A percentile compares a stretch with the other conserved stretches of the same genome.
phyloP scores from a whole-genome alignment of 92 coral and sea anemone species.

The Bergia sp. region DNA sequence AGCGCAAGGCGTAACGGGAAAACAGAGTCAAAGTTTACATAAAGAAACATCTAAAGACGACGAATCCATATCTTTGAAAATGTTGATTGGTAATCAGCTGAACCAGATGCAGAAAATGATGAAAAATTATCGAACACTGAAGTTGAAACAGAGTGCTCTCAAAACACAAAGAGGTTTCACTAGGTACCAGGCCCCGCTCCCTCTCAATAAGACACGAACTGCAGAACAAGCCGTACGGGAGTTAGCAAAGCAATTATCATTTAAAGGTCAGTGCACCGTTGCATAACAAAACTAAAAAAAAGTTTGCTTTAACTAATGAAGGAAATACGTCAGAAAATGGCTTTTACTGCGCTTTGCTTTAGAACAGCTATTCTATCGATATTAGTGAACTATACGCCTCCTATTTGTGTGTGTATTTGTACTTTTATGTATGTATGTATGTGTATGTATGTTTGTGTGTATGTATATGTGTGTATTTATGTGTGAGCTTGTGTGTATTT shows the following conservation, averaged over 20 bases:
- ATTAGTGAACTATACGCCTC: too few relatives aligned
- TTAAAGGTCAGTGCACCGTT: constrained; percentile 10
- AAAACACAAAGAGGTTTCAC: constrained; percentile 23
- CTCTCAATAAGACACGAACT: neutral
- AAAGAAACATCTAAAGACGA: neutral
- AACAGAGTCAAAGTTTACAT: neutral
- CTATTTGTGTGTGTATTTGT: too few relatives aligned
- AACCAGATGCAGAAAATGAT: constrained; percentile 39
- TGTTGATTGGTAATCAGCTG: constrained; percentile 27
- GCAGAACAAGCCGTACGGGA: neutral
- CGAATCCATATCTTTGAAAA: constrained; percentile 10
- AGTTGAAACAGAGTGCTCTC: constrained; percentile 24
- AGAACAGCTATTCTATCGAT: too few relatives aligned
- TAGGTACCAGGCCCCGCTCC: constrained; percentile 32
- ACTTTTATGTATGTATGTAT: too few relatives aligned
- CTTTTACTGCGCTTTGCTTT: neutral
- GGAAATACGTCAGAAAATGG: neutral
- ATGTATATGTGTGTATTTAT: too few relatives aligned
- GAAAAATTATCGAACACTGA: constrained; percentile 10
- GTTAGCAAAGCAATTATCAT: neutral
- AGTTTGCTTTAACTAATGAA: neutral
- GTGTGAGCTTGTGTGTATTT: too few relatives aligned
- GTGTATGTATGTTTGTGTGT: too few relatives aligned
- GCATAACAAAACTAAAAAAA: neutral
- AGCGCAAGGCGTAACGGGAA: neutral